A percentile compares a stretch with the other conserved stretches of the same genome.
Evolutionary conservation across 2,113 vertebrate species (phyloP).

Genomic region (Marmota monax): DNA sequence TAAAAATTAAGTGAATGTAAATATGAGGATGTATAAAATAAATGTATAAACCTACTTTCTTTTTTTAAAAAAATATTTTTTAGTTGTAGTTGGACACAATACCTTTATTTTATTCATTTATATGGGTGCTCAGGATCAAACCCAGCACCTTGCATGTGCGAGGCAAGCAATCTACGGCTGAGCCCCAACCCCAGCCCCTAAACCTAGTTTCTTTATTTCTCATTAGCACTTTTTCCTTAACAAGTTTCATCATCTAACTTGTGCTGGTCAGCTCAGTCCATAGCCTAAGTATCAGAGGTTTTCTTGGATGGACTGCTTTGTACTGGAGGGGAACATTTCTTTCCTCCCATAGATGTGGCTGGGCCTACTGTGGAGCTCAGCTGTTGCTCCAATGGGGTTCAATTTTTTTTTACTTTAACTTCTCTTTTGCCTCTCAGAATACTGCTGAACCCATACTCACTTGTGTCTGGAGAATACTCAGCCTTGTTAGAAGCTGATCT

Average conservation of each 20-base stretch:
- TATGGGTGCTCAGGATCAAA: no score
- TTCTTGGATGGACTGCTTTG: neutral
- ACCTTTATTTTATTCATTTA: no score
- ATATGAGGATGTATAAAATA: neutral
- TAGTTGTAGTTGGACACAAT: no score
- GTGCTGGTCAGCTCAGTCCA: rapidly evolving
- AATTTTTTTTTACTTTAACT: neutral
- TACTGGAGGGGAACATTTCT: neutral
- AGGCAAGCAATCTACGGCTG: no score
- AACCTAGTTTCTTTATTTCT: neutral
- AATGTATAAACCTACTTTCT: neutral
- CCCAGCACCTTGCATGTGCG: no score
- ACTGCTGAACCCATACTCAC: neutral
- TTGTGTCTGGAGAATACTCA: neutral
- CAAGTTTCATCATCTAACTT: neutral
- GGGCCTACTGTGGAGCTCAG: neutral
- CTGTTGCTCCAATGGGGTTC: neutral
- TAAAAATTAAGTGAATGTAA: neutral
- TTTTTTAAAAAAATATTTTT: no score
- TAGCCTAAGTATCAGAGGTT: neutral
- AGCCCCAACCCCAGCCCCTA: neutral
- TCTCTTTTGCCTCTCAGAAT: neutral
- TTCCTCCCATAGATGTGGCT: neutral
- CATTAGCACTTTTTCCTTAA: neutral
- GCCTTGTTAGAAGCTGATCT: neutral